Evolutionary conservation across 2,113 vertebrate species (phyloP), one percentile per base, ranked within the genome.

Genomic region (Xiphorhynchus elegans): DNA sequence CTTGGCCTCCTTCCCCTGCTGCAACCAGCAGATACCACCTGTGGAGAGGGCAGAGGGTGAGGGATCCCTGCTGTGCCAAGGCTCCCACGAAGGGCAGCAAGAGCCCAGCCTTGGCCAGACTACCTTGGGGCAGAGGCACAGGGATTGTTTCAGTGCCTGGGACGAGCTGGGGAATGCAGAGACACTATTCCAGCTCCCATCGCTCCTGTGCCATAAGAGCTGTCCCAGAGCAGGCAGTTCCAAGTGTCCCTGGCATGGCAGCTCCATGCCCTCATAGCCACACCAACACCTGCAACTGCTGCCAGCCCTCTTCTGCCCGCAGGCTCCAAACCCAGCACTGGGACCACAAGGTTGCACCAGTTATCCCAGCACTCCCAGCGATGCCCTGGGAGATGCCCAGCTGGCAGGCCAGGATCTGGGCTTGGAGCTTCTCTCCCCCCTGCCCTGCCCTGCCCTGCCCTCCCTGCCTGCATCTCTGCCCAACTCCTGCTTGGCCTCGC

Each of bases 11-110:
- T 96, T 98, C 73, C 98, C 98, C 95, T 99, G 99, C 97, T 99
- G 99, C 90, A 99, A 97, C 99, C 99, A 99, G 96, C 99, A 99
- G 75, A 99, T 99, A 49, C 99, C 99, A 75, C 98, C 99, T 99
- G 95, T 0, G 1, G 55, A n/a, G 58, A 83, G 50, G 49, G 59
- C 60, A 76, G 56, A 92, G 66, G 40, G 15, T 87, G 76, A 95
- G 44, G 70, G 49, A 47, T 20, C 18, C 17, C 13, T 4, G 7
- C 24, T 7, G 59, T 4, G 6, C 47, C 5, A 17, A 44, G 37
- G 13, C 33, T 66, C 7, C 2, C 5, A 1, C 1, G 1, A 68
- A 44, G 55, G 70, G 66, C 39, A 17, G n/a, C 0, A 0, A 42
- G 37, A 64, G 26, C 33, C 17, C 6, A 1, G 29, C 39, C 1